Conservation (phyloP, 2,113 vertebrate species). For the Orthonyx spaldingii region DNA sequence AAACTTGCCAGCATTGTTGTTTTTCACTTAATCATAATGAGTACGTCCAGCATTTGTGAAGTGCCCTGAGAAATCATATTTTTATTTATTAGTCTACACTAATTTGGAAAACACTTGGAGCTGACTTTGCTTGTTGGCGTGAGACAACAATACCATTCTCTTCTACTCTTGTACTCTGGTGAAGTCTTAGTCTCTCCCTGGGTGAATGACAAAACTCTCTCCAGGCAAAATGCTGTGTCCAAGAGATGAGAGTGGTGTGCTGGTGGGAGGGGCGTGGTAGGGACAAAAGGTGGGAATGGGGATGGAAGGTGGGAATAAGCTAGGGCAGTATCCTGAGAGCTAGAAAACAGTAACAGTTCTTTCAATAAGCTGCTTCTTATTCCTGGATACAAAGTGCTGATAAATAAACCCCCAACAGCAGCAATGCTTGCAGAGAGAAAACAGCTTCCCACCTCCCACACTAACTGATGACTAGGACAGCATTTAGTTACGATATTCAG, state of each 20-base stretch:
- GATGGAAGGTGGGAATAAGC: background rate
- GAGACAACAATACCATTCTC: background rate
- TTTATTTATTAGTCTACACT: background rate
- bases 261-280: background rate
- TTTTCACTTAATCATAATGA: background rate
- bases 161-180: background rate
- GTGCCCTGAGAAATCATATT: background rate
- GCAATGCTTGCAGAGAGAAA: background rate
- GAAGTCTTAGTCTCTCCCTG: background rate
- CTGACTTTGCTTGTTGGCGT: background rate
- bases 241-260: background rate
- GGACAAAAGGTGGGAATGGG: rapidly evolving
- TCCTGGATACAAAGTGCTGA: background rate
- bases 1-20: background rate
- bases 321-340: background rate
- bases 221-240: background rate
- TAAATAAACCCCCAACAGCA: background rate
- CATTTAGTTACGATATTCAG: constrained; percentile 29
- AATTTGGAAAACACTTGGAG: background rate
- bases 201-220: background rate
- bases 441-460: background rate
- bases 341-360: background rate
- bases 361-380: background rate
- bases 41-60: background rate
- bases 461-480: background rate